These are phyloP conservation scores for Falco novaeseelandiae DNA, from an alignment of 2,797 vertebrate species.

Conservation along the genomic window DNA sequence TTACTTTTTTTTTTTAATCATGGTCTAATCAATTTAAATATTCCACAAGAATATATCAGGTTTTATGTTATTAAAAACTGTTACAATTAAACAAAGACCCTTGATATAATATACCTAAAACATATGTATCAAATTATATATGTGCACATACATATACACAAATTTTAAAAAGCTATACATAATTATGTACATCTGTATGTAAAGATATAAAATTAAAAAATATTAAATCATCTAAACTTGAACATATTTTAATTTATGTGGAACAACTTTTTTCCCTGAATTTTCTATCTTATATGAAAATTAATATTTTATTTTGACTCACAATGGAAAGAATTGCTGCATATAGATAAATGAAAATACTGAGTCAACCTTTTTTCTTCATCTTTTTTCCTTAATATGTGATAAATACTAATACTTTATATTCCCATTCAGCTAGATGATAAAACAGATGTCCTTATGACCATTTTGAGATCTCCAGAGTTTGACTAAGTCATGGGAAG, in stretches of 20 bases:
- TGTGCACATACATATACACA: not conserved
- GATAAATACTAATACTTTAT: not conserved
- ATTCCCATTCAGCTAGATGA: not conserved
- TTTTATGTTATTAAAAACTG: not conserved
- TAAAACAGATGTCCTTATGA: not conserved
- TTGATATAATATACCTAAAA: not conserved
- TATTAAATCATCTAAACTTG: not conserved
- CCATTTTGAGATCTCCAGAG: not conserved
- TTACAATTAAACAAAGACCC: not conserved
- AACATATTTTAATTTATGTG: not conserved
- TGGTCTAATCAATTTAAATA: not conserved
- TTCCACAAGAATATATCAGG: not conserved
- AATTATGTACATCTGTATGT: not conserved
- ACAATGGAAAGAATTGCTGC: not conserved
- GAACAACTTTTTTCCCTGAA: not conserved
- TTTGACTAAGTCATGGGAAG: not conserved
- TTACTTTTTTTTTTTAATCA: not conserved
- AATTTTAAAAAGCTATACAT: not conserved
- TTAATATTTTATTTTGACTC: not conserved
- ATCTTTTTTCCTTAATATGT: not conserved
- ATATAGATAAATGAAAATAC: not conserved
- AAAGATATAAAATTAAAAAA: not conserved
- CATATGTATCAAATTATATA: not conserved
- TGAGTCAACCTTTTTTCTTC: not conserved
- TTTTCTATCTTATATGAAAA: not conserved